Evolutionary conservation across 1,140 invertebrate genomes (phyloP), one percentile per base, ranked within the genome.

Genomic region (Akabosia matsudoensis): DNA sequence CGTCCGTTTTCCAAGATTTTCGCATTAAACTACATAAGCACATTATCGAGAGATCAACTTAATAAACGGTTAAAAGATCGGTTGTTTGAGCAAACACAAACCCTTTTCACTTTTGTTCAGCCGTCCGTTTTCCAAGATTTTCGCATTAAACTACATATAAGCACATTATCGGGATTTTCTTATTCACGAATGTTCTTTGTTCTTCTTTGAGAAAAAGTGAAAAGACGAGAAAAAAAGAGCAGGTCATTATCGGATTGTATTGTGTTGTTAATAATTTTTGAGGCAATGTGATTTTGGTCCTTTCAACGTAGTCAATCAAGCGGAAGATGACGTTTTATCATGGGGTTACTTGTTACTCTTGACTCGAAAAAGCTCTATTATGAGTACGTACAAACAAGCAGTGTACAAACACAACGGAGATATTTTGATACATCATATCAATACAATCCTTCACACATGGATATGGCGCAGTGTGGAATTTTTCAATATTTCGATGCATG

Each of bases 271-370:
- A 31, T 67, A 30, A 30, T 67, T 28, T 67, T 24, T 67, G 61
- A 10, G 4, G 61, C 31, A 30, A 67, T 67, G 26, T 31, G 24
- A 45, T n/a, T n/a, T n/a, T n/a, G n/a, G n/a, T 67, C 61, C 30
- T 67, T 67, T 67, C 61, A 67, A 67, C 10, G 7, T 10, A 67
- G 61, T 67, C 61, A 67, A 67, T 67, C 61, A 67, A 30, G 61
- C 28, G 61, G 26, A 67, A 67, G 61, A 67, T 67, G 24, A 31
- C 28, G 37, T 67, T 22, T 28, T n/a, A n/a, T 30, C 7, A 67
- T 30, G 61, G 61, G 61, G 30, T 16, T 56, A 7, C 37, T 61
- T 61, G 16, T 61, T 7, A 28, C 61, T 67, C 28, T 7, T 30
- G 7, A 30, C 61, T 31, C 30, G 28, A 2, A 67, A 67, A 30